Conservation (phyloP, 2,113 vertebrate species). For the Carassius auratus region DNA sequence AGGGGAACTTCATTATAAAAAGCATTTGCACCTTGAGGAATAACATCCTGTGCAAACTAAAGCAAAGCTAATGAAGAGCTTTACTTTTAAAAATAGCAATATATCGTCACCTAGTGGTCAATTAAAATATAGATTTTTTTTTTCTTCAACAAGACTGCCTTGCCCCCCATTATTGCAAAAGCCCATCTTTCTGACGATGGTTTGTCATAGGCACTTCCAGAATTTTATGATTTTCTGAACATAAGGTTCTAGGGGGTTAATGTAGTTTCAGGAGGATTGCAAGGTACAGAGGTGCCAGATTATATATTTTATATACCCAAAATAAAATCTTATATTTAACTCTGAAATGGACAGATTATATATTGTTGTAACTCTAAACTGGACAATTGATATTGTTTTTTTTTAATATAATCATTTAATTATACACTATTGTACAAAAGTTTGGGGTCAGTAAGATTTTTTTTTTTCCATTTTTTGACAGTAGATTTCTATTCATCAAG, state of each 20-base stretch:
- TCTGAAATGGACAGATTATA: background rate
- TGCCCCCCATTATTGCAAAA: too few relatives aligned
- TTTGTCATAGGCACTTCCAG: too few relatives aligned
- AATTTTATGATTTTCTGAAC: too few relatives aligned
- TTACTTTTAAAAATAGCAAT: constrained; percentile 20
- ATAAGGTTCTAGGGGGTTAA: too few relatives aligned
- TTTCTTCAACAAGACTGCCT: background rate
- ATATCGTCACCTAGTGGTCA: constrained; percentile 66
- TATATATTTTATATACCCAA: too few relatives aligned
- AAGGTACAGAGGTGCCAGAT: too few relatives aligned
- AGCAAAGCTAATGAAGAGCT: background rate
- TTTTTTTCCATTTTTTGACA: too few relatives aligned
- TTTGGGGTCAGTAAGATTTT: too few relatives aligned
- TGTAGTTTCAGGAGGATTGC: too few relatives aligned
- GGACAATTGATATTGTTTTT: background rate
- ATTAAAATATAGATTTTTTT: background rate
- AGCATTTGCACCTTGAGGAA: background rate
- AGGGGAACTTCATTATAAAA: background rate
- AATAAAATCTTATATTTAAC: too few relatives aligned
- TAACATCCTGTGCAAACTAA: background rate
- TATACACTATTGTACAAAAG: background rate
- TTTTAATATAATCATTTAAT: background rate
- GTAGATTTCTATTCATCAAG: background rate
- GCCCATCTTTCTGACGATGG: too few relatives aligned
- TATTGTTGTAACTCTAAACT: too few relatives aligned